Base-by-base conservation (phyloP, 2,888 invertebrate genomes). In the Agonopterix alstromeriana region DNA sequence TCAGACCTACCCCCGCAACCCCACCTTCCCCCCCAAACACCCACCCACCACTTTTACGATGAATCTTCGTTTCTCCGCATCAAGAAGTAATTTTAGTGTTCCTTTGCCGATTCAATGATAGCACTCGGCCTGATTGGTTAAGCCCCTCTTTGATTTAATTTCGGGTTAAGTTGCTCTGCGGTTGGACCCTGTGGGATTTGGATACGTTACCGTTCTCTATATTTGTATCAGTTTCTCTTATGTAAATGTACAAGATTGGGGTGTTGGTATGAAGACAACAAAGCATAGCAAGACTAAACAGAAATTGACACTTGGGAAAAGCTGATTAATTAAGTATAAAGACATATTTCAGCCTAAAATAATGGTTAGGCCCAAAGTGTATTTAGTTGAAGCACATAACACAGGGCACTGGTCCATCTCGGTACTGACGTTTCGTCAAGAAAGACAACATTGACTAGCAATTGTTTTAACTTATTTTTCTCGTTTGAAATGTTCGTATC, bases 11-110 rank as follows among this genome's bases (percentile, higher is more conserved):
- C 77, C 68, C 77, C 67, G 55, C 57, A 53, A 51, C 51, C 51
- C 57, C 65, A 55, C 57, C 57, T 43, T 53, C 57, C 56, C 59
- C 60, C 60, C 63, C 60, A 62, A 67, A 64, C 66, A 55, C 55
- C 61, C 67, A 63, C 79, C 82, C 77, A 77, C 83, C 82, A 82
- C 83, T 87, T 87, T 87, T 87, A 88, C 87, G 87, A 87, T 87
- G 87, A 87, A 87, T 88, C 87, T 87, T 88, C 87, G 86, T 86
- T 87, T 86, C 87, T 84, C 82, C 84, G 85, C 84, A 87, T 86
- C 87, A 87, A 86, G 87, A 87, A 88, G 87, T 86, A 87, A 87
- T 87, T 87, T 87, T 86, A 86, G 86, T 87, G 87, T 88, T 87
- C 83, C 84, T 86, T 87, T 83, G 79, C 84, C 86, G 86, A 87